Conservation (phyloP, 1,140 invertebrate species). For the Sycophila sp. region DNA sequence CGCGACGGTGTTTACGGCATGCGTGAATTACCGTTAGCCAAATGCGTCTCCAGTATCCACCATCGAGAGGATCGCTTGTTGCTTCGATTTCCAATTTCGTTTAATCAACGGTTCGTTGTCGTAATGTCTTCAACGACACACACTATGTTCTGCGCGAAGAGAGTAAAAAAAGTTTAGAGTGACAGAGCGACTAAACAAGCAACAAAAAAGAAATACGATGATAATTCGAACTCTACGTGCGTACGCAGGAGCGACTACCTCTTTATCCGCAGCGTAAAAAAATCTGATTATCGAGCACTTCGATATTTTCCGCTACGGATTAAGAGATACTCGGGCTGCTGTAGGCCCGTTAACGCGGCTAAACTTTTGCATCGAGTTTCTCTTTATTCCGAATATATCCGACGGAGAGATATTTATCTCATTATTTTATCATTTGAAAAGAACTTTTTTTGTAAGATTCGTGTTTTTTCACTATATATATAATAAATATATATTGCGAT, state of each 20-base stretch:
- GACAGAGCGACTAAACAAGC: conserved; percentile 42
- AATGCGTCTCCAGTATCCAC: neutral
- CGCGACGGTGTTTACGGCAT: conserved; percentile 10
- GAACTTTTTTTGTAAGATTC: conserved; percentile 46
- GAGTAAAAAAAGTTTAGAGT: conserved; percentile 31
- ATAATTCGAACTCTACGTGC: too few relatives aligned
- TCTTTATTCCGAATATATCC: too few relatives aligned
- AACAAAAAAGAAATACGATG: conserved; percentile 35
- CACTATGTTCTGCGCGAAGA: conserved; percentile 25
- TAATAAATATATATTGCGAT: conserved; percentile 50
- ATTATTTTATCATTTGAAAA: too few relatives aligned
- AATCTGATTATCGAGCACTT: too few relatives aligned
- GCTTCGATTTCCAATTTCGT: conserved; percentile 14
- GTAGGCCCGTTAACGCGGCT: conserved; percentile 15
- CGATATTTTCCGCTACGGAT: too few relatives aligned
- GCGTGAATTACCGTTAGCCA: too few relatives aligned
- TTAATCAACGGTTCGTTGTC: conserved; percentile 46
- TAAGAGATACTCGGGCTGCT: too few relatives aligned
- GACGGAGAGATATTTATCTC: too few relatives aligned
- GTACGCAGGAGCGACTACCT: conserved; percentile 15
- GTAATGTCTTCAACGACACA: conserved; percentile 34
- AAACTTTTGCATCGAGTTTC: conserved; percentile 17
- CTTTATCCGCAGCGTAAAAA: conserved; percentile 23
- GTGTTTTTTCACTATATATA: conserved; percentile 55
- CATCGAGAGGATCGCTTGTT: neutral